Evolutionary conservation across 2,113 vertebrate genomes (phyloP).

Genomic region (Rallus limicola): DNA sequence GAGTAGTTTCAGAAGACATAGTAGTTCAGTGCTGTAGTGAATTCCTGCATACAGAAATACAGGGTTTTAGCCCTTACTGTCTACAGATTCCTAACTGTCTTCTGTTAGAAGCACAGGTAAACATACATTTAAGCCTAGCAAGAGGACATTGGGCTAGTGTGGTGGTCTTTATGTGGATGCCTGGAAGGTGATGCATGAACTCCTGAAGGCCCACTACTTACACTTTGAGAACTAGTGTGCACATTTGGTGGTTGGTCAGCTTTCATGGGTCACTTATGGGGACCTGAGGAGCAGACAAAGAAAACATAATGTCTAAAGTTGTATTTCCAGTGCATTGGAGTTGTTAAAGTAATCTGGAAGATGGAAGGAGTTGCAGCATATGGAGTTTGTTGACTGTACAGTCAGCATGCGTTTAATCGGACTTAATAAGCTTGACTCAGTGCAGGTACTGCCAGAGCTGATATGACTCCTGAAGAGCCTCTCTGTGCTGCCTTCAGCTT

Average conservation of each 20-base stretch:
- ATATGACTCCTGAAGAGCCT: not conserved
- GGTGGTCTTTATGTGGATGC: not conserved
- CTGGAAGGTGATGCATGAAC: no score
- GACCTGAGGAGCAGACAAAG: not conserved
- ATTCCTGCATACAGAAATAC: not conserved
- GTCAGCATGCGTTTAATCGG: conserved; percentile 6
- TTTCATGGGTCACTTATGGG: not conserved
- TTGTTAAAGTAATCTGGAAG: not conserved
- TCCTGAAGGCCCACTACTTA: not conserved
- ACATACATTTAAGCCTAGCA: fast-evolving
- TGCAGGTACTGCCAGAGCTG: conserved; percentile 20
- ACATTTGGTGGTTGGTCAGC: not conserved
- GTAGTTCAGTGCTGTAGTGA: not conserved
- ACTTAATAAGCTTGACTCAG: conserved; percentile 5
- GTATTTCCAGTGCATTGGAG: fast-evolving
- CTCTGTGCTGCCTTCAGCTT: conserved; percentile 17
- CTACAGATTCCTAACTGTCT: not conserved
- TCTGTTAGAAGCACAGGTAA: not conserved
- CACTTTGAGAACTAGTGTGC: fast-evolving
- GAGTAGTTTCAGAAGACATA: not conserved
- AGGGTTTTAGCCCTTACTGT: not conserved
- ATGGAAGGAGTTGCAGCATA: not conserved
- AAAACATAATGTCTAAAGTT: not conserved
- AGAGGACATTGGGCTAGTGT: not conserved
- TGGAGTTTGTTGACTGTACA: not conserved